These are phyloP conservation scores for Leptoclinus maculatus DNA, from an alignment of 2,797 vertebrate genomes.

Conservation along the genomic window DNA sequence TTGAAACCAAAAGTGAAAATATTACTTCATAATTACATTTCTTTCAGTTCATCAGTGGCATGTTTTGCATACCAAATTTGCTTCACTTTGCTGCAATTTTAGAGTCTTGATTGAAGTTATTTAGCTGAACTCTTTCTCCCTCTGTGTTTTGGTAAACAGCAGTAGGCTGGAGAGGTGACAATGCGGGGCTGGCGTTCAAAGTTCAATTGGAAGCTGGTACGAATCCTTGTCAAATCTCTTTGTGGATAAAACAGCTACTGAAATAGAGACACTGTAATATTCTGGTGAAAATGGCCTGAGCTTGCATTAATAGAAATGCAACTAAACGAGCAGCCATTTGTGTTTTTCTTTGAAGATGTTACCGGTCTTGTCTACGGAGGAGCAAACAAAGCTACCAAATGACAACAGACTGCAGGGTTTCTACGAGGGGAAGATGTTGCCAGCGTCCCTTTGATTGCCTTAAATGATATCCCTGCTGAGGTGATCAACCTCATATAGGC, in stretches of 20 bases:
- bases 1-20: conserved; percentile 67
- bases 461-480: conserved; percentile 70
- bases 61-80: conserved; percentile 64
- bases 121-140: conserved; percentile 36
- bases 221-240: conserved; percentile 13
- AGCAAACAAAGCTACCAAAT: conserved; percentile 43
- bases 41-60: conserved; percentile 53
- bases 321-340: conserved; percentile 14
- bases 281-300: not conserved
- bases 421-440: conserved; percentile 38
- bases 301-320: conserved; percentile 12
- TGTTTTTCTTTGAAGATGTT: conserved; percentile 30
- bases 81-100: conserved; percentile 51
- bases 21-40: conserved; percentile 71
- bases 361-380: conserved; percentile 27
- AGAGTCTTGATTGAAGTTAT: conserved; percentile 57
- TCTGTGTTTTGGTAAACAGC: conserved; percentile 47
- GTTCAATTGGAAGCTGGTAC: conserved; percentile 7
- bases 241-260: conserved; percentile 10
- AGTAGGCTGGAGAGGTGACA: conserved; percentile 13
- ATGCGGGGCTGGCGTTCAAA: not conserved
- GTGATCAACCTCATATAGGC: conserved; percentile 64
- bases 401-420: conserved; percentile 40
- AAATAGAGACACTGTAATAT: not conserved
- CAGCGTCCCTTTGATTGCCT: conserved; percentile 62